phyloP scores from a whole-genome alignment of 2,888 invertebrate genomes.

The Caenorhabditis zanzibari region DNA sequence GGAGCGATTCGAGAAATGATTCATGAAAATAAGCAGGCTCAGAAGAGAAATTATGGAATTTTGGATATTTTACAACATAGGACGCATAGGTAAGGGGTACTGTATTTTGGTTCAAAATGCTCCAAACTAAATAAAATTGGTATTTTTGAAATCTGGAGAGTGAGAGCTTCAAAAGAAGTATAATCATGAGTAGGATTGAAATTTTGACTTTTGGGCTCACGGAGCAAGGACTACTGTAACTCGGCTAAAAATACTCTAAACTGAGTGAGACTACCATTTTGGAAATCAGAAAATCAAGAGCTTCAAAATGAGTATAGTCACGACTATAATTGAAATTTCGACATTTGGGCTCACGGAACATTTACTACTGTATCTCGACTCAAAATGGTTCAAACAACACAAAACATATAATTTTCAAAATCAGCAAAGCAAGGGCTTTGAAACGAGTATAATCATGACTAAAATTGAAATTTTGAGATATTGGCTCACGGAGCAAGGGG shows the following conservation, averaged over 20 bases:
- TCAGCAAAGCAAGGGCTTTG: background rate
- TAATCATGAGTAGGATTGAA: background rate
- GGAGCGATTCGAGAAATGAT: conserved; percentile 58
- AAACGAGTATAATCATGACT: background rate
- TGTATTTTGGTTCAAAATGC: background rate
- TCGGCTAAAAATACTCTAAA: background rate
- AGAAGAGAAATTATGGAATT: conserved; percentile 36
- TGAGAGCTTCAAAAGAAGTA: background rate
- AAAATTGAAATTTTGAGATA: background rate
- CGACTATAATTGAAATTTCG: background rate
- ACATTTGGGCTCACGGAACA: too few relatives aligned
- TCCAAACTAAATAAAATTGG: background rate
- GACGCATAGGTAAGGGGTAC: conserved; percentile 57
- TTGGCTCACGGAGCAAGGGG: background rate
- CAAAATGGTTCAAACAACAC: background rate
- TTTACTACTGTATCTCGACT: background rate
- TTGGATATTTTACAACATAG: conserved; percentile 59
- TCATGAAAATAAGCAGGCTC: conserved; percentile 59
- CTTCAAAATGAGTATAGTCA: conserved; percentile 11
- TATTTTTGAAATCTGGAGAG: background rate
- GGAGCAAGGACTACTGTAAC: too few relatives aligned
- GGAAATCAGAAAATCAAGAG: background rate
- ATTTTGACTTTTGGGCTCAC: background rate
- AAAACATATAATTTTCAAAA: background rate
- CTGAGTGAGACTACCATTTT: background rate